These are phyloP conservation scores for Orchesellides sinensis DNA, from an alignment of 2,888 invertebrate genomes.

Conservation along the genomic window DNA sequence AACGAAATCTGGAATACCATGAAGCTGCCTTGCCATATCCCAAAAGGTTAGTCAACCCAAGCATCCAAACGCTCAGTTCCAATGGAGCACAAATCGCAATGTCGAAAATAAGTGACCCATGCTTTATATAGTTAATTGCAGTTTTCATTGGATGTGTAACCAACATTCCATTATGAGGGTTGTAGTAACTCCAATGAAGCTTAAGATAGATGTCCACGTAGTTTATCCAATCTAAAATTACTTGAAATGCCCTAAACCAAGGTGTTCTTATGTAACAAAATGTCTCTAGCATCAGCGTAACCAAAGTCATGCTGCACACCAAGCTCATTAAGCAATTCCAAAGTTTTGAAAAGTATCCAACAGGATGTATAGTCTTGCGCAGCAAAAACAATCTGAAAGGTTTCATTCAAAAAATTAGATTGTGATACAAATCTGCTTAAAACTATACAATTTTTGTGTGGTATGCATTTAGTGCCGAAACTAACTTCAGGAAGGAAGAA, in stretches of 20 bases:
- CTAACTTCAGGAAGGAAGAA: background rate
- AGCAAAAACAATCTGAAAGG: slow-evolving; percentile 66
- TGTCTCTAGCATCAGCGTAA: slow-evolving; percentile 56
- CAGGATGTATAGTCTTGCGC: slow-evolving; percentile 68
- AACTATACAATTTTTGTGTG: background rate
- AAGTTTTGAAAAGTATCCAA: slow-evolving; percentile 68
- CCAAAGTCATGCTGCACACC: slow-evolving; percentile 56
- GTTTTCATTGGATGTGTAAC: slow-evolving; percentile 70
- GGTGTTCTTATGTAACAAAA: slow-evolving; percentile 54
- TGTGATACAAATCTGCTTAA: background rate
- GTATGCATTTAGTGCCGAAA: no score
- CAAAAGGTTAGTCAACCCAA: slow-evolving; percentile 44
- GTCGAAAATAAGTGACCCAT: slow-evolving; percentile 68
- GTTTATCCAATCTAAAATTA: slow-evolving; percentile 51
- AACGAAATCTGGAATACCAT: slow-evolving; percentile 67
- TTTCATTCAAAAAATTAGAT: background rate
- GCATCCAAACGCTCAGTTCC: slow-evolving; percentile 56
- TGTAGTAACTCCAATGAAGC: slow-evolving; percentile 72
- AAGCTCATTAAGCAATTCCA: slow-evolving; percentile 69
- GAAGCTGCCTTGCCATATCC: slow-evolving; percentile 53
- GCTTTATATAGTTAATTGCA: slow-evolving; percentile 56
- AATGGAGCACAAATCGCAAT: slow-evolving; percentile 62
- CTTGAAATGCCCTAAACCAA: slow-evolving; percentile 53
- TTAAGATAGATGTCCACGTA: slow-evolving; percentile 71
- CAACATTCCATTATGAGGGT: slow-evolving; percentile 55